Base-by-base conservation (phyloP, 2,113 vertebrate genomes). In the Buteo buteo region DNA sequence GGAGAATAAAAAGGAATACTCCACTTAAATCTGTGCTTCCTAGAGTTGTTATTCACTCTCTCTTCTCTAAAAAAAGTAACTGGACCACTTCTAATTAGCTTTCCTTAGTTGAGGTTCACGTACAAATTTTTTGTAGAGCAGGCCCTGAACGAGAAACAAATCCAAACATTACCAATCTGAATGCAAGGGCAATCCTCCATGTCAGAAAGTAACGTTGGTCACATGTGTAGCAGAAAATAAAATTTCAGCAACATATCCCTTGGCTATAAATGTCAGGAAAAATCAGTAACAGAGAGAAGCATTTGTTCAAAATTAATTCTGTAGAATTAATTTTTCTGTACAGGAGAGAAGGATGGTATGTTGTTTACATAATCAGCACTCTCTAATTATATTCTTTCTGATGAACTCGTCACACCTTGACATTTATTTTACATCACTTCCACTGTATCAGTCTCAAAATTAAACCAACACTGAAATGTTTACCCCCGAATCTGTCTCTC, bases 341-440 rank as follows among this genome's bases (percentile, higher is more conserved):
- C 25, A 59, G 15, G 54, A 91, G 40, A 69, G 79, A 70, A 80
- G 38, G 50, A 50, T 58, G 18, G 36, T 50, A 38, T 42, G 49
- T 44, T 90, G 42, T 86, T 81, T 90, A 76, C 28, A 58, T 73
- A 93, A 80, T 90, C 78, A 81, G 6, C 32, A 31, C 21, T 74
- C 44, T 82, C 29, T 77, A 91, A 93, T 94, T 93, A 81, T 55
- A 71, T 83, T 94, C 38, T 83, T 90, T 93, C 55, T 81, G n/a
- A 94, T 86, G 61, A 90, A 64, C 76, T 94, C 13, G 0, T 88
- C 69, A 74, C 32, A 92, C 24, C 55, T 86, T 90, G 79, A 84
- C 44, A 86, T 91, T 94, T 95, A 88, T 93, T 94, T 96, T 91
- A 42, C 47, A 84, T 83, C 44, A 64, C 28, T 88, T 86, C 19